Evolutionary conservation across 1,140 invertebrate genomes (phyloP), one percentile per base, ranked within the genome.

Genomic region (Dinothrombium tinctorium): DNA sequence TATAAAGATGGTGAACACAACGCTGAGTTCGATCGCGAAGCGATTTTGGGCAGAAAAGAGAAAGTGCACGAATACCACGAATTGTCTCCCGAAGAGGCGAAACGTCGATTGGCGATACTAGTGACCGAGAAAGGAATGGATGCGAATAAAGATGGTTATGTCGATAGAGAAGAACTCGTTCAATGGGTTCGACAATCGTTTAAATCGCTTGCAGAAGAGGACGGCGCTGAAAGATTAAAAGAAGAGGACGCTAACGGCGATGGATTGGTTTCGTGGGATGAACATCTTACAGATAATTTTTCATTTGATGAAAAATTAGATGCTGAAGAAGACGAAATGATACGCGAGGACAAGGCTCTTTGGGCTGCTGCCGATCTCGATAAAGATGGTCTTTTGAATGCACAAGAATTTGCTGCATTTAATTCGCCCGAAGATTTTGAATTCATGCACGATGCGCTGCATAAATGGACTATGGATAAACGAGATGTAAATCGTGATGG

Each of bases 121-220:
- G 64, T 89, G n/a, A 65, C 63, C 3, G 77, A 80, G 59, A 22
- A 9, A 20, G 41, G 37, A 3, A 94, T 94, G 81, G 89, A 96
- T 63, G 56, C 71, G 15, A 69, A 82, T 57, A 65, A 69, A 47
- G 69, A 76, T 50, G 73, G 79, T 49, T 58, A 70, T 45, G 75
- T 95, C 47, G 74, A 77, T 53, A 67, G 72, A 42, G 62, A 72
- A 37, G 90, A 96, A 60, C 59, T 96, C 1, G 75, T 74, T 56
- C 67, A 76, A 5, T 96, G 89, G 89, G 86, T 96, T 52, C 59
- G 89, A 31, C 68, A 78, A 50, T 94, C 86, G 32, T 92, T 92
- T 57, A 69, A 68, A 80, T 87, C 75, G 63, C 57, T 92, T 1
- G 80, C 82, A 1, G 67, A 72, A 47, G 84, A 90, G 58, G 84